A percentile compares a stretch with the other conserved stretches of the same genome.
These are phyloP conservation scores for Plotosus lineatus DNA, from an alignment of 2,113 vertebrate species.

Conservation along the genomic window DNA sequence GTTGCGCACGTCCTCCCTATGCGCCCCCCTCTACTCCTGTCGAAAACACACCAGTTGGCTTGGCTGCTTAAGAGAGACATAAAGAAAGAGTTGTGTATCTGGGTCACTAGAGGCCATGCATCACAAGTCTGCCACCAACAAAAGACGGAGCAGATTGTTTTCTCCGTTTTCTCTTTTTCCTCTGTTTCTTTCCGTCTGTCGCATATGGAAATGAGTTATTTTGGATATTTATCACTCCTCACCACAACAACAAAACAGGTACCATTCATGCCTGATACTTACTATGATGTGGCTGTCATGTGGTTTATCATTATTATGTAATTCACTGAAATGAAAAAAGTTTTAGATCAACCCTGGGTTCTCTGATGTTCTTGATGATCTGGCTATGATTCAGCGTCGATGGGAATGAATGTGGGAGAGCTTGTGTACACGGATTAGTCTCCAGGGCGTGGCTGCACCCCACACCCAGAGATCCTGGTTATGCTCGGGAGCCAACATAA, in stretches of 20 bases:
- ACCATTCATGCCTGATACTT: neutral
- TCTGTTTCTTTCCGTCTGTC: neutral
- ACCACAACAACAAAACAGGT: neutral
- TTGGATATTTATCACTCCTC: neutral
- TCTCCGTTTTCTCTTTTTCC: slow-evolving; percentile 48
- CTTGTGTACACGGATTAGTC: neutral
- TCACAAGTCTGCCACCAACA: slow-evolving; percentile 71
- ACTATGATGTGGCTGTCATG: neutral
- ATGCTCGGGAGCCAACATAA: neutral
- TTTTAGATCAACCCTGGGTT: no score
- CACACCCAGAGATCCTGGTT: neutral
- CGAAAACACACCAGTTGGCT: slow-evolving; percentile 55
- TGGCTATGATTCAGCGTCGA: neutral
- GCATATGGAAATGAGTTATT: neutral
- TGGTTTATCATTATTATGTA: neutral
- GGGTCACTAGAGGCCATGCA: slow-evolving; percentile 76
- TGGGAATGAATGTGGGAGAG: neutral
- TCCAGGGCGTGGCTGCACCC: neutral
- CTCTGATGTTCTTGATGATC: neutral
- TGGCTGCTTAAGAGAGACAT: slow-evolving; percentile 58
- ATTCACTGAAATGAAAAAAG: no score
- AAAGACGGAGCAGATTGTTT: slow-evolving; percentile 68
- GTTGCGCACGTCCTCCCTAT: neutral
- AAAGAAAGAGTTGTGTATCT: slow-evolving; percentile 66
- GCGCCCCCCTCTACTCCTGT: slow-evolving; percentile 43